A percentile compares a stretch with the other conserved stretches of the same genome.
Conservation (phyloP, 2,113 vertebrate genomes). For the Hippocampus barbouri region DNA sequence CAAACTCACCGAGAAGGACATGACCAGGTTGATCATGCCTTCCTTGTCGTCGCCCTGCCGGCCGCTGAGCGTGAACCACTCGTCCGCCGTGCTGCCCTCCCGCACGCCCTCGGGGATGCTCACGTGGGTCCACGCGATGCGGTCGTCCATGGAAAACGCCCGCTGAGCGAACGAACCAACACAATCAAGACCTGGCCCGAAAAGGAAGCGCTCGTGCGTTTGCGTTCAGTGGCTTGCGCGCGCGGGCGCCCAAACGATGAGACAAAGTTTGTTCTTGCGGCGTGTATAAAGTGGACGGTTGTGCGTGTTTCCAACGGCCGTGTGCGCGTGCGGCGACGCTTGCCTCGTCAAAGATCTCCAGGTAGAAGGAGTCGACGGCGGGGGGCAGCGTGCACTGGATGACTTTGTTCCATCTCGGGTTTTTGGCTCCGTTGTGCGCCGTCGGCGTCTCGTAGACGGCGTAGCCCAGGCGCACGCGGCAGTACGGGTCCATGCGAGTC, state of each 20-base stretch:
- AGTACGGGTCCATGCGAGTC: constrained; percentile 98
- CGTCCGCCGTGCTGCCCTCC: constrained; percentile 88
- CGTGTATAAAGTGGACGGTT: no score
- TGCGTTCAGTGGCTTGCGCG: not conserved
- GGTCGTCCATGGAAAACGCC: constrained; percentile 97
- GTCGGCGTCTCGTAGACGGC: constrained; percentile 96
- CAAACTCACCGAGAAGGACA: constrained; percentile 89
- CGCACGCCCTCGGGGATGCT: constrained; percentile 85
- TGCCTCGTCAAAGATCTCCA: constrained; percentile 99
- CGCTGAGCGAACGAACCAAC: constrained; percentile 65
- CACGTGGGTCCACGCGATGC: constrained; percentile 97
- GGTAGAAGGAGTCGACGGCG: constrained; percentile 93
- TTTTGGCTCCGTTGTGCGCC: constrained; percentile 95
- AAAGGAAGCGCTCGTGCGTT: not conserved
- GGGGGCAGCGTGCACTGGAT: constrained; percentile 95
- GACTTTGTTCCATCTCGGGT: constrained; percentile 97
- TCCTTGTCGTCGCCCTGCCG: constrained; percentile 97
- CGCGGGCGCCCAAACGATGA: no score
- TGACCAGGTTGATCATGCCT: constrained; percentile 98
- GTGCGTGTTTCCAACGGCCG: no score
- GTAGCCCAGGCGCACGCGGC: constrained; percentile 88
- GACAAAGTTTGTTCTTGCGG: no score
- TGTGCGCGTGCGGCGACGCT: not conserved
- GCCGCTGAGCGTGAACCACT: constrained; percentile 94
- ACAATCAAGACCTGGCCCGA: not conserved